Conservation (phyloP, 1,140 invertebrate species). For the Cardiocondyla obscurior region DNA sequence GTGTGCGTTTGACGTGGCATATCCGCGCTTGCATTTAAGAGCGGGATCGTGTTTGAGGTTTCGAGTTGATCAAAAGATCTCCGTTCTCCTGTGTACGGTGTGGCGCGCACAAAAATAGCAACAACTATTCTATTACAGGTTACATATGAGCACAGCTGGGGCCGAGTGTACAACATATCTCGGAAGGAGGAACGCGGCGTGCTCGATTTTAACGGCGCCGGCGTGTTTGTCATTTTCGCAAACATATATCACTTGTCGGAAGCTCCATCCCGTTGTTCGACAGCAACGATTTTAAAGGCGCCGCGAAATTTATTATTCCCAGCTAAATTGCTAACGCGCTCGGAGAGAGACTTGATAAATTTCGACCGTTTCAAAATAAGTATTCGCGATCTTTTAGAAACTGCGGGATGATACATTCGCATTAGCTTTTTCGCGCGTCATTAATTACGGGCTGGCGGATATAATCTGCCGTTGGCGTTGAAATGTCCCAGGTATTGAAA, state of each 20-base stretch:
- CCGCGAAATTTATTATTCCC: conserved; percentile 25
- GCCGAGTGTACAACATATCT: conserved; percentile 38
- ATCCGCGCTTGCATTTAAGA: conserved; percentile 53
- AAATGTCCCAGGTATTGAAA: conserved; percentile 54
- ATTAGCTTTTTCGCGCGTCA: conserved; percentile 24
- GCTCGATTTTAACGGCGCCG: conserved; percentile 40
- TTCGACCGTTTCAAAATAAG: neutral
- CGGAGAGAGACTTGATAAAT: conserved; percentile 4
- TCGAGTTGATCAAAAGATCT: conserved; percentile 62
- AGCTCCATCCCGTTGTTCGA: conserved; percentile 43
- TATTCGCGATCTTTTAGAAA: neutral
- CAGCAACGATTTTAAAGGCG: conserved; percentile 38
- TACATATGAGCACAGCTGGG: conserved; percentile 53
- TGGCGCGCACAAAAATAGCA: conserved; percentile 54
- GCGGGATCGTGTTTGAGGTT: conserved; percentile 47
- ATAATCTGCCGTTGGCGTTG: conserved; percentile 50
- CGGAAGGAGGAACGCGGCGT: conserved; percentile 31
- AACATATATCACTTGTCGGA: conserved; percentile 56
- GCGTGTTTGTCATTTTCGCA: conserved; percentile 54
- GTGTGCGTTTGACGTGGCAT: conserved; percentile 54
- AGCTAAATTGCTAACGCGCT: conserved; percentile 1
- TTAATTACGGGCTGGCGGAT: conserved; percentile 52
- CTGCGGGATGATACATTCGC: neutral
- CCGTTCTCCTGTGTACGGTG: conserved; percentile 39
- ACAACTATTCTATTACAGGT: conserved; percentile 54